Conservation (phyloP, 1,140 invertebrate genomes). For the Meteorus sp. region DNA sequence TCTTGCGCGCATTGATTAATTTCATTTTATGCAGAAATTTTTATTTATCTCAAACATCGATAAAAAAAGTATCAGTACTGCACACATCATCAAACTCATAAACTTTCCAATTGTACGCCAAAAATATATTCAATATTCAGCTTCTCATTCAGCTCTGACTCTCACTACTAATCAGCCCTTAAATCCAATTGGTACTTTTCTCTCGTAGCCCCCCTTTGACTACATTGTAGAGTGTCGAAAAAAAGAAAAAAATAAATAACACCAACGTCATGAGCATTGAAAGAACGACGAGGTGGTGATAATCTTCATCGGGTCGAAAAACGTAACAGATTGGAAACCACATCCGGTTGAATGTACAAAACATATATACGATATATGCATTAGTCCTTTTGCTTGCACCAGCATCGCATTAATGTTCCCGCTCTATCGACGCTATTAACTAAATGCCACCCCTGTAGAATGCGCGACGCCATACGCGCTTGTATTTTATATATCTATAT, state of each 20-base stretch:
- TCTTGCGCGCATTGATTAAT: no score
- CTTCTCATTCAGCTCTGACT: no score
- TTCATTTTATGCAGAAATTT: slow-evolving; percentile 27
- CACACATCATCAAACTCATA: no score
- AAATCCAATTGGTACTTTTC: background rate
- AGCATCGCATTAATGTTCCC: slow-evolving; percentile 35
- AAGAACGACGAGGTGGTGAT: slow-evolving; percentile 24
- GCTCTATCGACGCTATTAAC: slow-evolving; percentile 50
- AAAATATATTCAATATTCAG: no score
- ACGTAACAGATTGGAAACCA: slow-evolving; percentile 61
- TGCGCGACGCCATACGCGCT: slow-evolving; percentile 48
- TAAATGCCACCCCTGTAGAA: slow-evolving; percentile 47
- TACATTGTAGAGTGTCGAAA: background rate
- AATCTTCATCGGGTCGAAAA: slow-evolving; percentile 49
- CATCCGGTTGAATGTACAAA: slow-evolving; percentile 50
- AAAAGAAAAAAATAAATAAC: slow-evolving; percentile 2
- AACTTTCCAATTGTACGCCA: no score
- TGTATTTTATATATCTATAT: no score
- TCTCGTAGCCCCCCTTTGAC: background rate
- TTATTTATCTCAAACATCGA: background rate
- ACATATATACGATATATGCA: no score
- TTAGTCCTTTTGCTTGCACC: slow-evolving; percentile 24
- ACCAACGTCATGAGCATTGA: background rate
- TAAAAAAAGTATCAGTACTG: no score
- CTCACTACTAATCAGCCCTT: background rate